Percentiles rank a stretch among this genome's conserved stretches.
phyloP scores from a whole-genome alignment of 1,140 invertebrate genomes.

The Macrotrachela quadricornifera region DNA sequence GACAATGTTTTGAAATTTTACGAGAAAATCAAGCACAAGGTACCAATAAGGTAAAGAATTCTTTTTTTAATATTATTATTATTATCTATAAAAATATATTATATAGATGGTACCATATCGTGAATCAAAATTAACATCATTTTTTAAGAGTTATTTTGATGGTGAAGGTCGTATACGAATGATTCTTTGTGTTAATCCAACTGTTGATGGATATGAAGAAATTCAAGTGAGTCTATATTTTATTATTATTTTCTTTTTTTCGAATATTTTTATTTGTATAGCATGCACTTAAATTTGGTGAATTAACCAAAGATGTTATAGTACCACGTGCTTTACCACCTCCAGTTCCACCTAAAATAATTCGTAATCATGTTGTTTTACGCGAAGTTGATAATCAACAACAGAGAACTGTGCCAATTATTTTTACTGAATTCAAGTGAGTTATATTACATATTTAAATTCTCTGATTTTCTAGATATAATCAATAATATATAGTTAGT shows the following conservation, averaged over 20 bases:
- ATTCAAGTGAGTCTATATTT: conserved; percentile 21
- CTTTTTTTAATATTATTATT: too few species aligned
- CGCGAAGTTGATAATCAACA: too few species aligned
- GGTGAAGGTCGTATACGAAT: conserved; percentile 82
- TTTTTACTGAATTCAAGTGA: too few species aligned
- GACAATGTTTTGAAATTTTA: conserved; percentile 67
- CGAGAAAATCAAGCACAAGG: conserved; percentile 55
- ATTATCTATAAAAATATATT: too few species aligned
- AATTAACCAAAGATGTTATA: conserved; percentile 3
- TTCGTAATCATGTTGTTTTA: too few species aligned
- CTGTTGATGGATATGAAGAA: conserved; percentile 73
- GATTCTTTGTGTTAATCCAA: conserved; percentile 89
- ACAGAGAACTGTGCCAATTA: too few species aligned
- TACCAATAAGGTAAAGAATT: too few species aligned
- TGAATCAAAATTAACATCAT: conserved; percentile 76
- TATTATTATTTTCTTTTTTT: too few species aligned
- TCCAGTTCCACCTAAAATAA: too few species aligned
- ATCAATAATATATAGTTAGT: too few species aligned
- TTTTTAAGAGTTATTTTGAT: conserved; percentile 96
- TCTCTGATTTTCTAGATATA: too few species aligned
- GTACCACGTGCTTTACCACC: neutral
- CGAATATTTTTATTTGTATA: neutral
- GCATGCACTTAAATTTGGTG: conserved; percentile 8
- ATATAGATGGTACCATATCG: conserved; percentile 60
- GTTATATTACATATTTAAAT: too few species aligned